These are phyloP conservation scores for Chrysolina oricalcia DNA, from an alignment of 2,888 invertebrate species.

Conservation along the genomic window DNA sequence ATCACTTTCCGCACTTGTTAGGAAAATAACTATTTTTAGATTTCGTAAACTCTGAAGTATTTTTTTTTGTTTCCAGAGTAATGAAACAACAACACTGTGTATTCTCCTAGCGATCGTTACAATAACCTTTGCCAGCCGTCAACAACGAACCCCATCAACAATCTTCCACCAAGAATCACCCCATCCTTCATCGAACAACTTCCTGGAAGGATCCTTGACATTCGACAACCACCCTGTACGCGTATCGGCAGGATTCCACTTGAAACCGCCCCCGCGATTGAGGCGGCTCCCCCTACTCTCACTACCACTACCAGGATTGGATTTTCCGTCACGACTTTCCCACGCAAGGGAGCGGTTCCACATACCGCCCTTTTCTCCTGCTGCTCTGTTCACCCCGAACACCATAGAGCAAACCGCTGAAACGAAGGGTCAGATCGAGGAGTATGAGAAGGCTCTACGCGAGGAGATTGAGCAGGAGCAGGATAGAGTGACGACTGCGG, in stretches of 20 bases:
- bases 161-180: slow-evolving; percentile 33
- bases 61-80: not conserved
- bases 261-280: slow-evolving; percentile 15
- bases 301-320: not conserved
- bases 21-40: too few species aligned
- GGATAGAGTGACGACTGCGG: slow-evolving; percentile 13
- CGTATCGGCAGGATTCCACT: slow-evolving; percentile 22
- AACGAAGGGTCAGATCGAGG: slow-evolving; percentile 50
- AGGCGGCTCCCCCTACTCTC: not conserved
- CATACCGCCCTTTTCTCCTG: slow-evolving; percentile 40
- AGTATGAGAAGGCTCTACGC: slow-evolving; percentile 49
- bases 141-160: not conserved
- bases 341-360: not conserved
- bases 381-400: slow-evolving; percentile 55
- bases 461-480: slow-evolving; percentile 46
- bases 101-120: slow-evolving; percentile 18
- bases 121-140: slow-evolving; percentile 20
- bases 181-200: slow-evolving; percentile 31
- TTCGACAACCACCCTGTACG: slow-evolving; percentile 21
- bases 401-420: slow-evolving; percentile 52
- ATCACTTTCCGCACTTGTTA: too few species aligned
- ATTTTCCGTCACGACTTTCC: not conserved
- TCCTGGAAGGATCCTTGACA: slow-evolving; percentile 5
- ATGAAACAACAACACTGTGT: not conserved
- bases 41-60: not conserved